A percentile compares a stretch with the other conserved stretches of the same genome.
Conservation (phyloP, 2,113 vertebrate genomes). For the Heteronetta atricapilla region DNA sequence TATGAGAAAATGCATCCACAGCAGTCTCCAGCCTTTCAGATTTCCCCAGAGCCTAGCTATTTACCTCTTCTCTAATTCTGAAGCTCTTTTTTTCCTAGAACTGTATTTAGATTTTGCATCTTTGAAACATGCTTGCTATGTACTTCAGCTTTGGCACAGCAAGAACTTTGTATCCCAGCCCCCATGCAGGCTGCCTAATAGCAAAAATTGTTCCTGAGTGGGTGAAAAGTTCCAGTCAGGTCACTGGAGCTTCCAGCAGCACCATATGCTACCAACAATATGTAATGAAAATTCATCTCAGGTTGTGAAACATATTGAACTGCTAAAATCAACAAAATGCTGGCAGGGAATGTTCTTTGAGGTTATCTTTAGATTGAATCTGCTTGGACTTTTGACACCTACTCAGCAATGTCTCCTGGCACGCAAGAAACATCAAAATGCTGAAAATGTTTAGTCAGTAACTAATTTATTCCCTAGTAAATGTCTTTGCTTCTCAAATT, state of each 20-base stretch:
- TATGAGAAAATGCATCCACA: background rate
- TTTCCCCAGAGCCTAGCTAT: background rate
- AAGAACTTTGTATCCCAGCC: background rate
- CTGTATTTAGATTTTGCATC: background rate
- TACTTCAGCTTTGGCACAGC: background rate
- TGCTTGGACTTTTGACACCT: constrained; percentile 71
- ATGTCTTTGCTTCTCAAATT: background rate
- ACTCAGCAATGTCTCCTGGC: constrained; percentile 63
- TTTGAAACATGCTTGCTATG: background rate
- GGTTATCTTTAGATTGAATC: constrained; percentile 66
- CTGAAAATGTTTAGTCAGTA: constrained; percentile 40
- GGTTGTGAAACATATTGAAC: constrained; percentile 65
- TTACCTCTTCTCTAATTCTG: background rate
- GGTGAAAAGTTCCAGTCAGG: constrained; percentile 37
- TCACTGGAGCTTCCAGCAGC: constrained; percentile 11
- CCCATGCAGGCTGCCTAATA: background rate
- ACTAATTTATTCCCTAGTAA: background rate
- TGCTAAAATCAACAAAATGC: constrained; percentile 64
- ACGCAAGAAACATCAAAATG: constrained; percentile 39
- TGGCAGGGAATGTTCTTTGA: constrained; percentile 57
- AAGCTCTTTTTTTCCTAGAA: background rate
- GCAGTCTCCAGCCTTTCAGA: background rate
- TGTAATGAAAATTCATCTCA: constrained; percentile 60
- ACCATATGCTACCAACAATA: background rate
- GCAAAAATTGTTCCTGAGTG: background rate